These are phyloP conservation scores for Vanacampus margaritifer DNA, from an alignment of 2,113 vertebrate genomes.

Conservation along the genomic window DNA sequence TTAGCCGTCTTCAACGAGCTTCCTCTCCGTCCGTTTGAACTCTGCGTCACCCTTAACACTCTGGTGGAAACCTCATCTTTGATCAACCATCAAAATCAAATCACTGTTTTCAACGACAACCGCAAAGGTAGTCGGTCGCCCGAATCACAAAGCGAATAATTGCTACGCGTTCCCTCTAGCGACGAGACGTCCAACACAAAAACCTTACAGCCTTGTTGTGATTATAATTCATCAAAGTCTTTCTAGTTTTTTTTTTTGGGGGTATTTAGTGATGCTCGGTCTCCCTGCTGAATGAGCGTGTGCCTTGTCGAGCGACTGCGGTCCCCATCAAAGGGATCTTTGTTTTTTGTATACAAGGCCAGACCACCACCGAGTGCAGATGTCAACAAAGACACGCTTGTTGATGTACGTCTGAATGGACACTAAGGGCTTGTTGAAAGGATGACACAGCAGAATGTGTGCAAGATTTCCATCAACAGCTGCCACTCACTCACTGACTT, in stretches of 20 bases:
- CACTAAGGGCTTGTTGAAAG: conserved; percentile 1
- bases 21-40: not conserved
- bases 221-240: conserved; percentile 1
- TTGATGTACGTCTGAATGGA: not conserved
- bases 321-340: not conserved
- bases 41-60: not conserved
- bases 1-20: not conserved
- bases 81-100: not conserved
- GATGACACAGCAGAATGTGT: not conserved
- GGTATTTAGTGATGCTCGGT: not conserved
- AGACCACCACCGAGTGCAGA: not conserved
- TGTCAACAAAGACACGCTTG: conserved; percentile 5
- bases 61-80: not conserved
- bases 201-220: not conserved
- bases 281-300: not conserved
- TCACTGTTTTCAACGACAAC: not conserved
- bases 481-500: not conserved
- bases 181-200: not conserved
- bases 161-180: not conserved
- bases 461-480: not conserved
- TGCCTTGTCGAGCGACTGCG: not conserved
- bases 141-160: not conserved
- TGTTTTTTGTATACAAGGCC: not conserved
- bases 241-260: not conserved
- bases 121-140: not conserved